Base-by-base conservation (phyloP, 2,888 invertebrate genomes). In the Leucophora obtusa region DNA sequence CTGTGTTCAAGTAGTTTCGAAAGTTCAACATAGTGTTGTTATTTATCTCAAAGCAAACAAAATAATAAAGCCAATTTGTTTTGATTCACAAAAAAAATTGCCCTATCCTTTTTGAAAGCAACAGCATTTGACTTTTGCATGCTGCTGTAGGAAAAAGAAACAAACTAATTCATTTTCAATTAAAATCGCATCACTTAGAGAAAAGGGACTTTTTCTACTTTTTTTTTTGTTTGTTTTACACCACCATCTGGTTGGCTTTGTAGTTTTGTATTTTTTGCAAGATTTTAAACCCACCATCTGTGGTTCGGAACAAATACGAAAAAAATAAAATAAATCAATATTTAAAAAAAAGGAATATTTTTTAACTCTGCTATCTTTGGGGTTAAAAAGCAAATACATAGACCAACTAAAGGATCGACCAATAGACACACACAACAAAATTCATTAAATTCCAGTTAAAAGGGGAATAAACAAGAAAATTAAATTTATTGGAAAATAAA, bases 141-240 rank as follows among this genome's bases (percentile, higher is more conserved):
- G 38, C 38, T 38, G 10, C 14, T 60, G 59, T 38, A 33, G 70
- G 18, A 53, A 33, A 53, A 43, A 70, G 80, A 84, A 87, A 83
- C 85, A 86, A 85, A 87, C 86, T 87, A 88, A 89, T 88, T 86
- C 87, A 86, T 86, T 89, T 89, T 88, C 88, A 89, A 89, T 89
- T 89, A 89, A 89, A 89, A 87, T 85, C 86, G 85, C 86, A 89
- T 87, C 89, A 88, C 85, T 84, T 60, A 50, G 56, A 51, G 50
- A 38, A 58, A 78, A 70, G 33, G 43, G 59, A 73, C 24, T 59
- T 71, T 21, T 18, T 38, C 2, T 35, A 51, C 50, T 28, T 56
- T 66, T 47, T 66, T 50, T 58, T 11, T 10, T 33, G 53, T 71
- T 56, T 74, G 18, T 60, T 71, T 9, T 47, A 51, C 33, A 66